Conservation (phyloP, 2,113 vertebrate genomes). For the Lepisosteus oculatus region DNA sequence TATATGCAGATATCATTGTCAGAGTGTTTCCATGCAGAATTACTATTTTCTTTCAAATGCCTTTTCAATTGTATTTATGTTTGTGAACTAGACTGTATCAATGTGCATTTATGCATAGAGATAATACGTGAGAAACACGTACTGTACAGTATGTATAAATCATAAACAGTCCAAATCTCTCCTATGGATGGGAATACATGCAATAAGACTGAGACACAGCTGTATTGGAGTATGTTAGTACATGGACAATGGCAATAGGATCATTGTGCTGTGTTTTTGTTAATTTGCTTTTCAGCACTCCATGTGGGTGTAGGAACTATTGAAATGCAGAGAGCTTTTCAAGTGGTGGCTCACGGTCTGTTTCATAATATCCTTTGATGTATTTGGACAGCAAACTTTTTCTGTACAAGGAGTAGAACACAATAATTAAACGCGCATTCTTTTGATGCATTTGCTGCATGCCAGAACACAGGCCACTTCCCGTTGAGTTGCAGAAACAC, state of each 20-base stretch:
- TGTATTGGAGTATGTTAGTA: neutral
- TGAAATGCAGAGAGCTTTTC: slow-evolving; percentile 9
- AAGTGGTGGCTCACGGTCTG: slow-evolving; percentile 5
- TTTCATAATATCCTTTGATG: slow-evolving; percentile 13
- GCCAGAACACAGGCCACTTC: neutral
- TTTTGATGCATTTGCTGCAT: neutral
- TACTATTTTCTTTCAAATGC: too few relatives aligned
- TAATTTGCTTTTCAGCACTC: neutral
- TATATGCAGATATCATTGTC: too few relatives aligned
- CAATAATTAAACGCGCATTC: slow-evolving; percentile 3
- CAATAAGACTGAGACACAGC: neutral
- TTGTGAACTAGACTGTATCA: too few relatives aligned
- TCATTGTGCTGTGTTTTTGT: neutral
- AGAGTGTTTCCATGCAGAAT: too few relatives aligned
- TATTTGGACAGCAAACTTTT: neutral
- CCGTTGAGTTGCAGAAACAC: too few relatives aligned
- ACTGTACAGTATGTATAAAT: too few relatives aligned
- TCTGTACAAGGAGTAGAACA: neutral
- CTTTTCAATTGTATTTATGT: too few relatives aligned
- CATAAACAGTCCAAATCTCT: too few relatives aligned
- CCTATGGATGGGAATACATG: neutral
- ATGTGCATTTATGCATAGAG: too few relatives aligned
- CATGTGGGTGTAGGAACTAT: neutral
- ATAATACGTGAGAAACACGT: too few relatives aligned
- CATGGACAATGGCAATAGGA: neutral